Percentiles rank a stretch among this genome's conserved stretches.
Evolutionary conservation across 2,888 invertebrate species (phyloP).

Genomic region (Steinernema carpocapsae): DNA sequence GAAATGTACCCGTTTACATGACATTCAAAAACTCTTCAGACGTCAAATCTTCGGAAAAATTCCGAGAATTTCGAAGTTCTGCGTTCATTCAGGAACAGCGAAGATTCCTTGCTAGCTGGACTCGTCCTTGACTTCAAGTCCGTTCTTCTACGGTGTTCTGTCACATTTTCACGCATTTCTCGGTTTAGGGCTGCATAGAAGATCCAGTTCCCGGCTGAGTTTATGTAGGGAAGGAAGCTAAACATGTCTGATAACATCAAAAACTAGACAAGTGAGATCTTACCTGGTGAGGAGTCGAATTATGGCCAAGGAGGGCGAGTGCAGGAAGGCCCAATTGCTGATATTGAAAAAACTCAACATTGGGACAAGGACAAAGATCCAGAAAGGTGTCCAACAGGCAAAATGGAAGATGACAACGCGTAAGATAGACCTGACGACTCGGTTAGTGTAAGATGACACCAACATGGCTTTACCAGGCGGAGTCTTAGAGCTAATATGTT

Average conservation of each 20-base stretch:
- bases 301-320: slow-evolving; percentile 32
- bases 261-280: not conserved
- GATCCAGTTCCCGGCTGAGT: slow-evolving; percentile 55
- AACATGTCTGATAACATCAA: slow-evolving; percentile 27
- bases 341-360: slow-evolving; percentile 39
- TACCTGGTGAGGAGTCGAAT: slow-evolving; percentile 49
- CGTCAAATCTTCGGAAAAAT: slow-evolving; percentile 9
- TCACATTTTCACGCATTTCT: slow-evolving; percentile 38
- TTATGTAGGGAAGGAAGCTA: slow-evolving; percentile 54
- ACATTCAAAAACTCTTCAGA: not conserved
- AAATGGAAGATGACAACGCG: slow-evolving; percentile 47
- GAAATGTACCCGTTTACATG: not conserved
- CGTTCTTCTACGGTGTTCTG: not conserved
- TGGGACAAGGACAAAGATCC: slow-evolving; percentile 41
- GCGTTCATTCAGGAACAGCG: not conserved
- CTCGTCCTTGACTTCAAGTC: slow-evolving; percentile 1
- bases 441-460: not conserved
- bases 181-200: slow-evolving; percentile 54
- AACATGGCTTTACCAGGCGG: slow-evolving; percentile 49
- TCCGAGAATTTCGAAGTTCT: slow-evolving; percentile 11
- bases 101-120: not conserved
- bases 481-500: slow-evolving; percentile 53
- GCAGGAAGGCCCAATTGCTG: not conserved
- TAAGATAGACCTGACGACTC: slow-evolving; percentile 49
- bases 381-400: slow-evolving; percentile 41